Percentiles rank a stretch among this genome's conserved stretches.
phyloP scores from a whole-genome alignment of 2,888 invertebrate species.

The Spilosoma lubricipeda region DNA sequence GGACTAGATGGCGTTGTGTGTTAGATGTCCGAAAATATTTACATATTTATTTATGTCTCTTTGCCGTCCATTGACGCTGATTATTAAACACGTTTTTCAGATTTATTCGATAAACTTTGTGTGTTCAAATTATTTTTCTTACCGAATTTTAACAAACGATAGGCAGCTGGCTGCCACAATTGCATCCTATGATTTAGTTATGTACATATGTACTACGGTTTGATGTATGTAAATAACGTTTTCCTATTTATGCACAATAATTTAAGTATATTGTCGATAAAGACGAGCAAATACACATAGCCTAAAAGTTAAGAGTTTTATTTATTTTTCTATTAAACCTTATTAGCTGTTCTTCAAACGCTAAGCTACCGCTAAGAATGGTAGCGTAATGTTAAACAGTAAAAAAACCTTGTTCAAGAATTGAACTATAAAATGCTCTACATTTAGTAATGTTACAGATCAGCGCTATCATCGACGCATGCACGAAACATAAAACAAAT shows the following conservation, averaged over 20 bases:
- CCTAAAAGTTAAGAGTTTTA: conserved; percentile 64
- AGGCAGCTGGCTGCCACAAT: conserved; percentile 47
- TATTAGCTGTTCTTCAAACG: neutral
- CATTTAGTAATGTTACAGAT: too few species aligned
- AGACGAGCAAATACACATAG: conserved; percentile 74
- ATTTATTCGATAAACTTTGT: neutral
- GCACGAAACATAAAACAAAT: too few species aligned
- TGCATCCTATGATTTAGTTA: conserved; percentile 36
- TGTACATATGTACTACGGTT: conserved; percentile 39
- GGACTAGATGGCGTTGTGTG: too few species aligned
- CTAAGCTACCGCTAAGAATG: neutral
- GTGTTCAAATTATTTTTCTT: conserved; percentile 42
- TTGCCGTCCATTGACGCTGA: too few species aligned
- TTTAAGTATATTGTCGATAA: conserved; percentile 69
- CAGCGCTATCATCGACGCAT: too few species aligned
- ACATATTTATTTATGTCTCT: too few species aligned
- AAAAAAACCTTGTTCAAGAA: neutral
- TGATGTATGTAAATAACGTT: conserved; percentile 76
- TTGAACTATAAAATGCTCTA: neutral
- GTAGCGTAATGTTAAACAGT: neutral
- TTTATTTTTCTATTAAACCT: conserved; percentile 33
- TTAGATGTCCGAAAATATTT: too few species aligned
- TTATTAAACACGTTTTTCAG: neutral
- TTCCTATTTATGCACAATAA: conserved; percentile 83
- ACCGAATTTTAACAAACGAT: conserved; percentile 33